phyloP scores from a whole-genome alignment of 1,140 invertebrate genomes.

The Mizuhopecten yessoensis region DNA sequence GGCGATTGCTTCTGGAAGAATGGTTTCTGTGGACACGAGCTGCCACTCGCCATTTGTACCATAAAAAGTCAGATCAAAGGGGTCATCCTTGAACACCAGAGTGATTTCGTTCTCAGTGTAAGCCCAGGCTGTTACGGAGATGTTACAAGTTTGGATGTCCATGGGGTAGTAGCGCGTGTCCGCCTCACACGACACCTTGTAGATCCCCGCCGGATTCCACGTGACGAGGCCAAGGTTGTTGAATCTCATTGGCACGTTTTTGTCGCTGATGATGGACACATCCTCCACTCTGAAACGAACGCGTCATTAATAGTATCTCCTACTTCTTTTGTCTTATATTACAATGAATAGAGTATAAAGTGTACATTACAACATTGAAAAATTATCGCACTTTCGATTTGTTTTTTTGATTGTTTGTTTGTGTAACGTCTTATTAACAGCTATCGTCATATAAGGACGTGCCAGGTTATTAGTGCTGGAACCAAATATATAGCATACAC shows the following conservation, averaged over 20 bases:
- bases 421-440: too few species aligned
- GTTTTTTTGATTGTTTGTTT: too few species aligned
- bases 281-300: constrained; percentile 58
- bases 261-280: constrained; percentile 51
- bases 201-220: constrained; percentile 54
- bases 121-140: constrained; percentile 54
- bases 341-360: too few species aligned
- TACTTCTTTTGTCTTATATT: too few species aligned
- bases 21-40: not conserved
- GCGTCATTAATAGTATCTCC: too few species aligned
- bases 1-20: not conserved
- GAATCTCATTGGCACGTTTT: constrained; percentile 49
- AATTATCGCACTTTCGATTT: too few species aligned
- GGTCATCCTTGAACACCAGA: not conserved
- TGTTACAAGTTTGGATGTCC: constrained; percentile 51
- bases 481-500: too few species aligned
- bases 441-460: too few species aligned
- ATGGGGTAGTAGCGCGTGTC: constrained; percentile 57
- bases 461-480: too few species aligned
- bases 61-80: constrained; percentile 52
- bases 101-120: constrained; percentile 53
- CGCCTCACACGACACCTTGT: constrained; percentile 51
- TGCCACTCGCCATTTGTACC: constrained; percentile 61
- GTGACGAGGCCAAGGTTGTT: constrained; percentile 36
- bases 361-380: too few species aligned